Evolutionary conservation across 2,113 vertebrate genomes (phyloP).

Genomic region (Pogonocichla stellata): DNA sequence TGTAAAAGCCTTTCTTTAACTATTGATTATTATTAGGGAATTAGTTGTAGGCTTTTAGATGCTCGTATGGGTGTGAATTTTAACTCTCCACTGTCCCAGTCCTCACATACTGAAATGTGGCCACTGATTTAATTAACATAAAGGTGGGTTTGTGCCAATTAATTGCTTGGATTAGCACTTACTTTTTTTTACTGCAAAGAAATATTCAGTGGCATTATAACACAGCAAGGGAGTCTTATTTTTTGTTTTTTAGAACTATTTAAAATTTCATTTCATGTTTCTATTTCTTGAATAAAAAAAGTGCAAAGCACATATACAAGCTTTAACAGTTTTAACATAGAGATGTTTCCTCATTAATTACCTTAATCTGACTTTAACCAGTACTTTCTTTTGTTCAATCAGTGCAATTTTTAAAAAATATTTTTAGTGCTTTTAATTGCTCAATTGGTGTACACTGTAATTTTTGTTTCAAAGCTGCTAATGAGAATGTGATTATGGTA

Average conservation of each 20-base stretch:
- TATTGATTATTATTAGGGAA: not conserved
- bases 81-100: not conserved
- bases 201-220: not conserved
- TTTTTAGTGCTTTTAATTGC: not conserved
- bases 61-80: not conserved
- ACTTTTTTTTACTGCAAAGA: not conserved
- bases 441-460: not conserved
- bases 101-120: not conserved
- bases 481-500: not conserved
- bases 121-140: not conserved
- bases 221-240: not conserved
- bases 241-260: not conserved
- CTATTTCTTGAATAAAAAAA: not conserved
- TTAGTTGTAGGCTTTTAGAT: not conserved
- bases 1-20: not conserved
- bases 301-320: not conserved
- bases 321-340: not conserved
- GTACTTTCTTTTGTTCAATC: not conserved
- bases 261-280: not conserved
- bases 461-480: constrained; percentile 8
- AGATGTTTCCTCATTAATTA: not conserved
- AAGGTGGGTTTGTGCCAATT: not conserved
- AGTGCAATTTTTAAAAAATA: not conserved
- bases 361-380: not conserved
- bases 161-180: not conserved